Percentiles rank a stretch among this genome's conserved stretches.
Conservation (phyloP, 2,797 vertebrate species). For the Cossypha polioptera region DNA sequence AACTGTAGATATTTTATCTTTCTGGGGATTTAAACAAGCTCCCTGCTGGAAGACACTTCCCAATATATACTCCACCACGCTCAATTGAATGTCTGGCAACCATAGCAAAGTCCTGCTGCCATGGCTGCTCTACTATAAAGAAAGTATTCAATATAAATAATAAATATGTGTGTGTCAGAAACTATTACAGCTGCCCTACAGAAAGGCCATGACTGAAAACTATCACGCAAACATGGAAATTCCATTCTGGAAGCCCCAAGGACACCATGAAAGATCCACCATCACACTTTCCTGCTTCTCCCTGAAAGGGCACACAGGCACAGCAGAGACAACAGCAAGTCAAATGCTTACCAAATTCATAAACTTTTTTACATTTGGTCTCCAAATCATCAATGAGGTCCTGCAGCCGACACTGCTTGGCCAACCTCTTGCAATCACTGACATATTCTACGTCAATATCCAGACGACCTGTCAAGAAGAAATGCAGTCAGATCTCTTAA, state of each 20-base stretch:
- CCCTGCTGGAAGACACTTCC: neutral
- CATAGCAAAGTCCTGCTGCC: neutral
- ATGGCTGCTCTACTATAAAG: neutral
- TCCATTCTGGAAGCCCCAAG: neutral
- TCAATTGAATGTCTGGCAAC: neutral
- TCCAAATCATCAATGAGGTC: slow-evolving; percentile 91
- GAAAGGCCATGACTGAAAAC: neutral
- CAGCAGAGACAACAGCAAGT: neutral
- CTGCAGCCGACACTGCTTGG: slow-evolving; percentile 92
- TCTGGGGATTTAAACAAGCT: neutral
- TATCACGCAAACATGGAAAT: neutral
- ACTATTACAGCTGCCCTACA: neutral
- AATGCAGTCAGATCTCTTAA: neutral
- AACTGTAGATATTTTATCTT: neutral
- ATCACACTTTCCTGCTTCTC: neutral
- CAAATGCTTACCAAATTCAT: slow-evolving; percentile 87
- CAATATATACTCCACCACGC: neutral
- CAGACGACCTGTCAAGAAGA: slow-evolving; percentile 80
- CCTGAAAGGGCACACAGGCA: neutral
- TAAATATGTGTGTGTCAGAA: neutral
- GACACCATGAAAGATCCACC: neutral
- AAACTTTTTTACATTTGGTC: slow-evolving; percentile 90
- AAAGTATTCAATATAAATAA: neutral
- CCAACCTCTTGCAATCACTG: slow-evolving; percentile 89
- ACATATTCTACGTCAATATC: slow-evolving; percentile 91